These are phyloP conservation scores for Pseudomyrmex flavicornis DNA, from an alignment of 1,140 invertebrate genomes.

Conservation along the genomic window DNA sequence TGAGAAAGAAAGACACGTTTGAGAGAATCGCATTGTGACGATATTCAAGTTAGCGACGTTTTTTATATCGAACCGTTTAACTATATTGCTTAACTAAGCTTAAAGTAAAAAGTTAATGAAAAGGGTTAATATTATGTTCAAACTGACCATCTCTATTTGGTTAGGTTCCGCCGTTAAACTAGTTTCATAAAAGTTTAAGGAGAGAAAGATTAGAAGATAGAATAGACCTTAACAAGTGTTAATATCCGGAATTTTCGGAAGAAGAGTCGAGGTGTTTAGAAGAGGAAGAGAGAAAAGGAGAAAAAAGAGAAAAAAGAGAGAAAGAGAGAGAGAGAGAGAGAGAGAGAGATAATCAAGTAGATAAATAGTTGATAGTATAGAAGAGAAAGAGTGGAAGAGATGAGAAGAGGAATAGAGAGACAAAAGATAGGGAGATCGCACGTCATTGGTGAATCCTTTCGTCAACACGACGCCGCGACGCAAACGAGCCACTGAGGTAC, in stretches of 20 bases:
- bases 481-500: slow-evolving; percentile 64
- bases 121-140: too few relatives aligned
- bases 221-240: too few relatives aligned
- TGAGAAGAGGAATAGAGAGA: slow-evolving; percentile 55
- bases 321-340: background rate
- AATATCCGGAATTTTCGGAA: too few relatives aligned
- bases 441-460: slow-evolving; percentile 61
- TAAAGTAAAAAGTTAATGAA: too few relatives aligned
- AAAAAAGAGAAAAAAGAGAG: slow-evolving; percentile 2
- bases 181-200: slow-evolving; percentile 3
- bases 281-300: slow-evolving; percentile 15
- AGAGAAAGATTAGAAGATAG: slow-evolving; percentile 32
- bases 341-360: background rate
- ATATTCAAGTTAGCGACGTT: too few relatives aligned
- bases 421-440: slow-evolving; percentile 63
- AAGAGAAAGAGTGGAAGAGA: slow-evolving; percentile 1
- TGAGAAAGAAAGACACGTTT: too few relatives aligned
- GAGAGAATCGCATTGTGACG: too few relatives aligned
- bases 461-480: slow-evolving; percentile 31
- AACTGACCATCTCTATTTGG: too few relatives aligned
- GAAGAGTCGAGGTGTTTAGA: too few relatives aligned
- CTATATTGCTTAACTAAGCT: too few relatives aligned
- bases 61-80: too few relatives aligned
- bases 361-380: slow-evolving; percentile 29
- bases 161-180: too few relatives aligned